Evolutionary conservation across 2,888 invertebrate genomes (phyloP).

Genomic region (Rhopalosiphum nymphaeae): DNA sequence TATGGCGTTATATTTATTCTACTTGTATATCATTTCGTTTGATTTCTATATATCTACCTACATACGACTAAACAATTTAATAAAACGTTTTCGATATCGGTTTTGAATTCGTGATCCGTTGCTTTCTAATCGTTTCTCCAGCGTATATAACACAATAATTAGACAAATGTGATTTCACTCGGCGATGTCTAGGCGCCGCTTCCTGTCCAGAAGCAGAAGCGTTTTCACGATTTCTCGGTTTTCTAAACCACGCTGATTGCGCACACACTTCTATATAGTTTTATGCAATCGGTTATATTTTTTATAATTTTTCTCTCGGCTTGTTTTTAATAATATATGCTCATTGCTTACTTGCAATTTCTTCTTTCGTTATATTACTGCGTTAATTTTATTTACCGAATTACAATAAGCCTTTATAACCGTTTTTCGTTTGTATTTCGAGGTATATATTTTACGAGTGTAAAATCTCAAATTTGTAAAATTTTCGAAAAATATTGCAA

Average conservation of each 20-base stretch:
- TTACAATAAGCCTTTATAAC: not conserved
- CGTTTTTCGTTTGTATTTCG: not conserved
- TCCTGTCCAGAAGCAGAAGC: slow-evolving; percentile 34
- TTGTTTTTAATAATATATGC: not conserved
- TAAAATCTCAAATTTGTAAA: not conserved
- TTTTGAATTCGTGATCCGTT: slow-evolving; percentile 58
- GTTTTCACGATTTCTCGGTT: slow-evolving; percentile 61
- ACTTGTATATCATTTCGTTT: slow-evolving; percentile 4
- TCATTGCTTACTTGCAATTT: not conserved
- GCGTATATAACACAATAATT: slow-evolving; percentile 44
- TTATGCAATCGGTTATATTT: slow-evolving; percentile 49
- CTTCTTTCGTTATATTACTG: not conserved
- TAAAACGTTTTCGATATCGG: slow-evolving; percentile 44
- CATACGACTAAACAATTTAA: slow-evolving; percentile 22
- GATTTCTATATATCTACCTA: slow-evolving; percentile 19
- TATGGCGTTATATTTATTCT: not conserved
- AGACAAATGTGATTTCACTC: slow-evolving; percentile 61
- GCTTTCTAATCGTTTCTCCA: slow-evolving; percentile 61
- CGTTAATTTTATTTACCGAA: not conserved
- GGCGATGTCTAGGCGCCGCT: slow-evolving; percentile 33
- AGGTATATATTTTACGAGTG: not conserved
- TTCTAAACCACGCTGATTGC: slow-evolving; percentile 36
- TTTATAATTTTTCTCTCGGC: not conserved
- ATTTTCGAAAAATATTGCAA: not conserved
- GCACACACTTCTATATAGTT: slow-evolving; percentile 32